Base-by-base conservation (phyloP, 2,888 invertebrate genomes). In the Ophonus ardosiacus region DNA sequence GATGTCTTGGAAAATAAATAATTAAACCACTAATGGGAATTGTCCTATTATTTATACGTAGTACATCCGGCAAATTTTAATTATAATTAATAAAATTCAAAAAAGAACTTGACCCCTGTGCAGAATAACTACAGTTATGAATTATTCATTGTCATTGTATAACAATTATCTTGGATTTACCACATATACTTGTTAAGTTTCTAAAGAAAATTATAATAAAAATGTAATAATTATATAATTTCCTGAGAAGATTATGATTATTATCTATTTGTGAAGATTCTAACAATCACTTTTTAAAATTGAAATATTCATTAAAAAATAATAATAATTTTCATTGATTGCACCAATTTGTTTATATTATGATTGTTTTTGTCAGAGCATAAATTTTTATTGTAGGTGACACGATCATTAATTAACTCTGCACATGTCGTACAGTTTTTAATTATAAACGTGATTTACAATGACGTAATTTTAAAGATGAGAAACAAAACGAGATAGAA, bases 111-210 rank as follows among this genome's bases (percentile, higher is more conserved):
- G 57, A 74, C 43, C 71, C 71, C 40, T 56, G 65, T 51, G 6
- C 10, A 40, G 61, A 51, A 43, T 68, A 51, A 68, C 57, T 51
- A 21, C 10, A 43, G 17, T 51, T 83, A 83, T 83, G 74, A 83
- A 83, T 83, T 76, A 83, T 83, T 83, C 83, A 83, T 82, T 82
- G 71, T 83, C 83, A 83, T 82, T 82, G 71, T 56, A 57, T 82
- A 82, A 21, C 59, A 21, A 76, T 74, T 43, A 74, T 61, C 51
- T 57, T 83, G 83, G 83, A 57, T 76, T 83, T 83, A 83, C 83
- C 83, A 83, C 18, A 68, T 31, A 68, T 31, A 68, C 31, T 13
- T 38, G 68, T 21, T 40, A 51, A 43, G 21, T 81, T 81, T 65
- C 65, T 65, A 65, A 63, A 65, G 65, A 81, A 81, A 65, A 81